phyloP scores from a whole-genome alignment of 2,888 invertebrate species.

The Agonopterix subpropinquella region DNA sequence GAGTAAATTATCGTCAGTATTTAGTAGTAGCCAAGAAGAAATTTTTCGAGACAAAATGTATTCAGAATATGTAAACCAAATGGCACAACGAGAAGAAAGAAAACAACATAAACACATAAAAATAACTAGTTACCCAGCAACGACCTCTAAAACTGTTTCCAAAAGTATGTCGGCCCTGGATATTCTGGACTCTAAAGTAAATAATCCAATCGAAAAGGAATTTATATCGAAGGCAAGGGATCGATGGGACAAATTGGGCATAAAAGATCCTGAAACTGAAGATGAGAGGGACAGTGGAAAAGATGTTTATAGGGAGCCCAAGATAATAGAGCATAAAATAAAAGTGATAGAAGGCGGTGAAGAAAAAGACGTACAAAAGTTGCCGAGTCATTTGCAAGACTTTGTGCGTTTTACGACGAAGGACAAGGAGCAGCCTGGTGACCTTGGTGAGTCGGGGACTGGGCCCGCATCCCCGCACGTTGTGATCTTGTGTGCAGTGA shows the following conservation, averaged over 20 bases:
- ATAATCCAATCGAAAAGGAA: conserved; percentile 81
- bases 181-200: conserved; percentile 51
- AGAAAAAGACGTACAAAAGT: conserved; percentile 76
- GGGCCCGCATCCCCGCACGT: conserved; percentile 64
- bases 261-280: conserved; percentile 80
- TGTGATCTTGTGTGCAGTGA: conserved; percentile 68
- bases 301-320: conserved; percentile 54
- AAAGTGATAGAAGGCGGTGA: conserved; percentile 80
- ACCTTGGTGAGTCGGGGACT: conserved; percentile 60
- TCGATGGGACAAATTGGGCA: conserved; percentile 81
- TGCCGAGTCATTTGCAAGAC: conserved; percentile 87
- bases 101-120: conserved; percentile 88
- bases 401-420: conserved; percentile 80
- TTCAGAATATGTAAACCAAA: conserved; percentile 86
- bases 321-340: conserved; percentile 66
- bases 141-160: conserved; percentile 34
- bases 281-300: conserved; percentile 64
- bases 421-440: conserved; percentile 72
- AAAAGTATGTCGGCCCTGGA: conserved; percentile 57
- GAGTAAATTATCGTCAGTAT: conserved; percentile 43
- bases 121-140: conserved; percentile 76
- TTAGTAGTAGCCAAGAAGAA: conserved; percentile 82
- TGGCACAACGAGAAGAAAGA: conserved; percentile 85
- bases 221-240: conserved; percentile 86
- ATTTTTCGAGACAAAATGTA: conserved; percentile 88